Conservation (phyloP, 2,888 invertebrate species). For the Trichogramma evanescens region DNA sequence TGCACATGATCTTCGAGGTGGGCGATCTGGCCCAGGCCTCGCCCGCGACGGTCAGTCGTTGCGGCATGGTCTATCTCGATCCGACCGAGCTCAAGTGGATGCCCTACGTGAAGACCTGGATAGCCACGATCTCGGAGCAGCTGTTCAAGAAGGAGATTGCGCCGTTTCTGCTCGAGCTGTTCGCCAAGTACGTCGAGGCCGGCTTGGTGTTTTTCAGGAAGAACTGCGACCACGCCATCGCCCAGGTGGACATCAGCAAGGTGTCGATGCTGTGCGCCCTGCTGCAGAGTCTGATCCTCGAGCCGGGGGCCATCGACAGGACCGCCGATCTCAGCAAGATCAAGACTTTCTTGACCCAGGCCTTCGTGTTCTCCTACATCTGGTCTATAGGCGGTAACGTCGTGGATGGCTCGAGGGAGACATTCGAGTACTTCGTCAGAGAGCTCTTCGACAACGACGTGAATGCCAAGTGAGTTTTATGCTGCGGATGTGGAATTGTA, state of each 20-base stretch:
- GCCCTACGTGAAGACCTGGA: slow-evolving; percentile 75
- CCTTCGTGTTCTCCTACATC: slow-evolving; percentile 73
- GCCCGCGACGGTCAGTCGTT: slow-evolving; percentile 78
- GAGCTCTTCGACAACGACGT: slow-evolving; percentile 64
- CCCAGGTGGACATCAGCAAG: slow-evolving; percentile 77
- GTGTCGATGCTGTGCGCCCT: slow-evolving; percentile 68
- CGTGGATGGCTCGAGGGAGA: slow-evolving; percentile 59
- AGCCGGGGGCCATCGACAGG: slow-evolving; percentile 60
- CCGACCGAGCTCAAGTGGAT: slow-evolving; percentile 75
- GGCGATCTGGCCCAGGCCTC: slow-evolving; percentile 79
- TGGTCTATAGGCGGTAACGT: slow-evolving; percentile 88
- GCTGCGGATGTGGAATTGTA: no score
- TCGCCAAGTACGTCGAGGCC: slow-evolving; percentile 58
- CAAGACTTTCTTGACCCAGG: slow-evolving; percentile 62
- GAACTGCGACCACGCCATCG: slow-evolving; percentile 65
- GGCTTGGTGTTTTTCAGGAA: slow-evolving; percentile 63
- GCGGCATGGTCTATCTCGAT: slow-evolving; percentile 80
- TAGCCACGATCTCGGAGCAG: slow-evolving; percentile 52
- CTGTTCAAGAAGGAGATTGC: slow-evolving; percentile 52
- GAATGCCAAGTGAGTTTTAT: slow-evolving; percentile 54
- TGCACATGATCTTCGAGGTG: slow-evolving; percentile 83
- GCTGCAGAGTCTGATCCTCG: slow-evolving; percentile 62
- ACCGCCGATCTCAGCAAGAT: slow-evolving; percentile 51
- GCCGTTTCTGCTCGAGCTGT: slow-evolving; percentile 60
- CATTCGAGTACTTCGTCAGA: slow-evolving; percentile 64